phyloP scores from a whole-genome alignment of 2,113 vertebrate species.

The Paramormyrops kingsleyae region DNA sequence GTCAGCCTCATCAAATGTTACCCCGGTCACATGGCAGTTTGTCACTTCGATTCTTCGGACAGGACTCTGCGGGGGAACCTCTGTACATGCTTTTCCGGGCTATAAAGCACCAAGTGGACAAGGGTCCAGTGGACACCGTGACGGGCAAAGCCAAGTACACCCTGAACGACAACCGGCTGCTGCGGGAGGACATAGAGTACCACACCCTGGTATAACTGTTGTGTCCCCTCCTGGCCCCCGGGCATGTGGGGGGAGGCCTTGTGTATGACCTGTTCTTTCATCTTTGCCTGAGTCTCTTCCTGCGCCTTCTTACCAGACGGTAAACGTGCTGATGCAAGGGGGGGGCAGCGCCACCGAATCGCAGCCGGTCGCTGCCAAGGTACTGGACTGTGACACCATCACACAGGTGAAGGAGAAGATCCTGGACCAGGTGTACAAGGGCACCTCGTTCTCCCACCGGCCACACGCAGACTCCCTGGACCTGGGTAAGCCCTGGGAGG shows the following conservation, averaged over 20 bases:
- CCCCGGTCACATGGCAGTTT: not conserved
- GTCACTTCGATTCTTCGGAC: not conserved
- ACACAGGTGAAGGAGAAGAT: constrained; percentile 97
- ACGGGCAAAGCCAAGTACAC: constrained; percentile 96
- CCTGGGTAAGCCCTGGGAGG: constrained; percentile 70
- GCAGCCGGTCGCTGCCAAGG: constrained; percentile 79
- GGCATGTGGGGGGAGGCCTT: not conserved
- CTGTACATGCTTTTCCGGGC: constrained; percentile 96
- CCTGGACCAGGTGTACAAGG: constrained; percentile 90
- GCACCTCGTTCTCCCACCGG: constrained; percentile 80
- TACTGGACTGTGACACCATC: constrained; percentile 91
- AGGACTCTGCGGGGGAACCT: constrained; percentile 92
- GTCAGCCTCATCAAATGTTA: not conserved
- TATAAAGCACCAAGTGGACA: constrained; percentile 97
- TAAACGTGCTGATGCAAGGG: constrained; percentile 77
- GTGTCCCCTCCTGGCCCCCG: not conserved
- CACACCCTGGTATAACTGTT: constrained; percentile 74
- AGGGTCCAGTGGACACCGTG: constrained; percentile 93
- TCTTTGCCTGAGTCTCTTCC: not conserved
- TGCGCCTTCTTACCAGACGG: constrained; percentile 60
- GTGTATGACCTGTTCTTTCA: not conserved
- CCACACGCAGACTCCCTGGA: constrained; percentile 84
- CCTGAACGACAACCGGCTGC: constrained; percentile 89
- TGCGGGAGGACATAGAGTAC: constrained; percentile 92
- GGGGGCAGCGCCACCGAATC: constrained; percentile 67